A percentile compares a stretch with the other conserved stretches of the same genome.
Conservation (phyloP, 2,113 vertebrate species). For the Poeciliopsis retropinna region DNA sequence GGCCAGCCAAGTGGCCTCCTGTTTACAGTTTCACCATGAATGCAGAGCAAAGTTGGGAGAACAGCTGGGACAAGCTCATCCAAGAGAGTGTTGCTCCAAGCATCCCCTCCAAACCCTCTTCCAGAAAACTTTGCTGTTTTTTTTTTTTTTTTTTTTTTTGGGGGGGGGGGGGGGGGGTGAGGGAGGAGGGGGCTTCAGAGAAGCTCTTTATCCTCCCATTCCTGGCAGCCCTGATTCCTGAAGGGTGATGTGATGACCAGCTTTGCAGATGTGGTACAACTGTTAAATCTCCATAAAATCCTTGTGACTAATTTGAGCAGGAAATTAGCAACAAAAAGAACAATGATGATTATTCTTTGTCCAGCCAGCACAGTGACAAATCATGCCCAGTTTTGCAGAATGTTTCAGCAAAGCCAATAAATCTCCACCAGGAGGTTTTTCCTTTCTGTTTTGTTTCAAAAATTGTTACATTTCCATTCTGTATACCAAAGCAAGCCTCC, state of each 20-base stretch:
- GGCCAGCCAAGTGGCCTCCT: constrained; percentile 26
- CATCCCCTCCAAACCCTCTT: constrained; percentile 1
- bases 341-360: constrained; percentile 19
- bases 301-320: constrained; percentile 23
- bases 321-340: constrained; percentile 32
- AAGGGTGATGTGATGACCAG: constrained; percentile 22
- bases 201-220: constrained; percentile 36
- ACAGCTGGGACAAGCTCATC: constrained; percentile 20
- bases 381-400: constrained; percentile 9
- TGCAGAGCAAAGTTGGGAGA: constrained; percentile 17
- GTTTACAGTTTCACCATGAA: constrained; percentile 45
- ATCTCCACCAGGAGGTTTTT: constrained; percentile 15
- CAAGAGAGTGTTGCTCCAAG: constrained; percentile 15
- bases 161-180: too few species aligned
- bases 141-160: background rate
- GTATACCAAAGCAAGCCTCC: background rate
- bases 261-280: constrained; percentile 18
- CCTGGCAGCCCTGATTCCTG: constrained; percentile 30
- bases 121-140: constrained; percentile 21
- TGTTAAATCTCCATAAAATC: constrained; percentile 28
- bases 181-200: too few species aligned
- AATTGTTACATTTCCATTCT: background rate
- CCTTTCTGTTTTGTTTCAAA: constrained; percentile 2
- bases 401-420: background rate
- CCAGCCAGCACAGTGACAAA: constrained; percentile 20